Base-by-base conservation (phyloP, 2,113 vertebrate genomes). In the Geococcyx californianus region DNA sequence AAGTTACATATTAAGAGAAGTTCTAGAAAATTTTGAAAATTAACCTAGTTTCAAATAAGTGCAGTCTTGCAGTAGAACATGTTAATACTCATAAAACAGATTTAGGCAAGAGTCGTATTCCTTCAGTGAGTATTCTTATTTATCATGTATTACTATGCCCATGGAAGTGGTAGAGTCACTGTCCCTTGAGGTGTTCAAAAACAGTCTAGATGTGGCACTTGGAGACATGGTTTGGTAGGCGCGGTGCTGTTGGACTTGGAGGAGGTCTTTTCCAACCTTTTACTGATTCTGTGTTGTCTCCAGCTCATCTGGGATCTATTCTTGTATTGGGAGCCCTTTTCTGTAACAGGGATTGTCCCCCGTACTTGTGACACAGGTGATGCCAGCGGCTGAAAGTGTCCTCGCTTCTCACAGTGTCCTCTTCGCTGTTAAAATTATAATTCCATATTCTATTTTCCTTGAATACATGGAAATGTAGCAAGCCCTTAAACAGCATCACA, bases 361-460 rank as follows among this genome's bases (percentile, higher is more conserved):
- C 16, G 1, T 62, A 9, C 70, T n/a, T 84, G 28, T 70, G 54
- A 40, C 11, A 10, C 0, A 25, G n/a, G 36, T 1, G 1, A 19
- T 80, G 16, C 26, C 6, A 0, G 6, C 59, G 74, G 18, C n/a
- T 47, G 56, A 2, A 51, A 52, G 52, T 7, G 10, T 7, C 68
- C 5, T 68, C 44, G n/a, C n/a, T 58, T 86, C n/a, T 83, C 49
- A 33, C 7, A 20, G 3, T 12, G 28, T 7, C 17, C 34, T 79
- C 8, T 24, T 75, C 19, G n/a, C 15, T 47, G 6, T 52, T 45
- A 44, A 62, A n/a, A 5, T 55, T 36, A 5, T 11, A 4, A 23
- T 67, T 56, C 40, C 76, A 9, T 55, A 16, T 8, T 3, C 25
- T 8, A 3, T 15, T 69, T 56, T 64, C 29, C 14, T 45, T 66